These are phyloP conservation scores for Chiloscyllium punctatum DNA, from an alignment of 2,797 vertebrate genomes.

Conservation along the genomic window DNA sequence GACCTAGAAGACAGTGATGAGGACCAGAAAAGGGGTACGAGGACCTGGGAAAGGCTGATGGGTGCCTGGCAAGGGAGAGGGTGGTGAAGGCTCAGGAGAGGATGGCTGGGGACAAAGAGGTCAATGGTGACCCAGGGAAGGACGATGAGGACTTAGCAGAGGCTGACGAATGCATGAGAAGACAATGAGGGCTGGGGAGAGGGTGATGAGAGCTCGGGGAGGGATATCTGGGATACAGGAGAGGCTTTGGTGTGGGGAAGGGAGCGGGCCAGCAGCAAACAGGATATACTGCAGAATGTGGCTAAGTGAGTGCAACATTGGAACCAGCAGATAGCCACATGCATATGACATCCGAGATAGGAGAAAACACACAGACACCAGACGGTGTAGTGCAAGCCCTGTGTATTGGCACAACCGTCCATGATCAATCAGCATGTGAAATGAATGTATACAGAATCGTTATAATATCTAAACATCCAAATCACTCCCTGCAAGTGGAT, in stretches of 20 bases:
- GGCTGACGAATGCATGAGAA: no score
- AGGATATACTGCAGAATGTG: not conserved
- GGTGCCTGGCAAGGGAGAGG: no score
- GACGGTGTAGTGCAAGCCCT: not conserved
- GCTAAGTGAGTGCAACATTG: not conserved
- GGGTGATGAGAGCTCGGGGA: not conserved
- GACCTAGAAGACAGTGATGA: not conserved
- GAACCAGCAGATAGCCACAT: not conserved
- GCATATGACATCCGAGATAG: not conserved
- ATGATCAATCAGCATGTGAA: not conserved
- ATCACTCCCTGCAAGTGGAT: not conserved
- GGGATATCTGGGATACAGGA: no score
- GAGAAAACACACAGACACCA: not conserved
- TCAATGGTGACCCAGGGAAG: no score
- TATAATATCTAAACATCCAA: not conserved
- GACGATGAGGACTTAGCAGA: not conserved
- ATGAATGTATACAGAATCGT: not conserved
- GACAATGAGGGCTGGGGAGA: no score
- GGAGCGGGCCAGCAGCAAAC: not conserved
- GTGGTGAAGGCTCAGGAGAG: not conserved
- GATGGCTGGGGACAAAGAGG: no score
- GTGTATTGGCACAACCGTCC: not conserved
- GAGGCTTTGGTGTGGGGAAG: no score
- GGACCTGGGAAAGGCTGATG: no score
- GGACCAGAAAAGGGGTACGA: no score